Percentiles rank a stretch among this genome's conserved stretches.
These are phyloP conservation scores for Drosophila miranda DNA, from an alignment of 1,140 invertebrate genomes.

Conservation along the genomic window DNA sequence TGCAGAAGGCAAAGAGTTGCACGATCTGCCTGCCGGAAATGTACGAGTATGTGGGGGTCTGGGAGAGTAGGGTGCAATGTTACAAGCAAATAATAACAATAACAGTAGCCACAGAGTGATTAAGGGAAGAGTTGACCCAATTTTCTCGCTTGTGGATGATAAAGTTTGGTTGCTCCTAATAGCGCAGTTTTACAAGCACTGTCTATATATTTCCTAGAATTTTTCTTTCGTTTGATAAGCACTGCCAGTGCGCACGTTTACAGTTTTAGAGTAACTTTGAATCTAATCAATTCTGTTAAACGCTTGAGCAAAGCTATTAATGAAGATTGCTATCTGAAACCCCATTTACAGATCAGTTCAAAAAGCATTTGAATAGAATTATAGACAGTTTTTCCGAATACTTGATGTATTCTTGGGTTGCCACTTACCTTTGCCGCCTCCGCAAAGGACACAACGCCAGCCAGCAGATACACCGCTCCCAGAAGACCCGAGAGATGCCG, in stretches of 20 bases:
- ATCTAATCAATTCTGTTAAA: neutral
- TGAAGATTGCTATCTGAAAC: no score
- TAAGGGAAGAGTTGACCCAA: conserved; percentile 62
- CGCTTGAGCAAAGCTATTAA: no score
- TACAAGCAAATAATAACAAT: conserved; percentile 33
- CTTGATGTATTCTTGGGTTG: neutral
- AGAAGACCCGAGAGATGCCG: conserved; percentile 77
- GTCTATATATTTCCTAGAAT: no score
- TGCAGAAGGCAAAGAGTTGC: conserved; percentile 44
- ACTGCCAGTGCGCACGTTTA: neutral
- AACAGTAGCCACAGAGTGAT: conserved; percentile 46
- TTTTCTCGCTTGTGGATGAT: conserved; percentile 36
- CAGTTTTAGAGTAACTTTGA: conserved; percentile 8
- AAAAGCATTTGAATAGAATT: neutral
- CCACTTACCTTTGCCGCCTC: conserved; percentile 73
- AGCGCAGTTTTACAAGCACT: no score
- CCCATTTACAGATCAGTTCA: no score
- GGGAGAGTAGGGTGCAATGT: conserved; percentile 27
- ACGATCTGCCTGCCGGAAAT: conserved; percentile 46
- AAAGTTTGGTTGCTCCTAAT: conserved; percentile 15
- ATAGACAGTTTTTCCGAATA: neutral
- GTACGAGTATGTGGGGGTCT: conserved; percentile 8
- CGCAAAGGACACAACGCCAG: conserved; percentile 58
- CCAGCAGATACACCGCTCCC: conserved; percentile 58
- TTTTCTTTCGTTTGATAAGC: conserved; percentile 13